Evolutionary conservation across 2,113 vertebrate species (phyloP), one percentile per base, ranked within the genome.

Genomic region (Anhinga anhinga): DNA sequence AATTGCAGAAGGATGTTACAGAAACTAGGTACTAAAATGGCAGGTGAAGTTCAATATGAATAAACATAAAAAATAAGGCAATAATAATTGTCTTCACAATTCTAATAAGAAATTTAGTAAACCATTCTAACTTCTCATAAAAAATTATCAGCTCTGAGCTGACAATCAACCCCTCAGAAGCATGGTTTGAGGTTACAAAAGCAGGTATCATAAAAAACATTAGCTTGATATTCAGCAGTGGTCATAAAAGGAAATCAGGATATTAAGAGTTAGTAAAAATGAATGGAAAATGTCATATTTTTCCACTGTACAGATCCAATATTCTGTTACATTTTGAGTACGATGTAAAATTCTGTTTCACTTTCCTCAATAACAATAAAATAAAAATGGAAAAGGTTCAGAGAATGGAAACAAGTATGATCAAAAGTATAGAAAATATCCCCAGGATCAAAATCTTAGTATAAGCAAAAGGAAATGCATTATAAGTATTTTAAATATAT

Each of bases 101-200:
- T 96, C 47, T 85, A 95, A 90, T 74, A 88, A 82, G 50, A 88
- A 66, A 53, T 74, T 6, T 90, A 85, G 87, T 95, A 87, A 89
- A 73, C 40, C 23, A 32, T n/a, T 70, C 38, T 65, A 81, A 84
- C 20, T 73, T 73, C 20, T 77, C 12, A 73, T 65, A 11, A 89
- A 83, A 91, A 80, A 80, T 44, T 0, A 87, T 81, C 90, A 81
- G 10, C 20, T 73, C 44, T 84, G 53, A 93, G 45, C 13, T 73
- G 13, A 82, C 72, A 67, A 81, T 63, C 86, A 73, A 44, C 15
- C 2, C 7, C 22, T 63, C 44, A 77, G 55, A 78, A 91, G 36
- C 26, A 81, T 26, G 9, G 26, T 52, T 89, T 77, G 15, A 12
- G 20, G 58, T 86, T 89, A 65, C 49, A 83, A 93, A 91, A 93